These are phyloP conservation scores for Todiramphus saurophagus DNA, from an alignment of 2,113 vertebrate species.

Conservation along the genomic window DNA sequence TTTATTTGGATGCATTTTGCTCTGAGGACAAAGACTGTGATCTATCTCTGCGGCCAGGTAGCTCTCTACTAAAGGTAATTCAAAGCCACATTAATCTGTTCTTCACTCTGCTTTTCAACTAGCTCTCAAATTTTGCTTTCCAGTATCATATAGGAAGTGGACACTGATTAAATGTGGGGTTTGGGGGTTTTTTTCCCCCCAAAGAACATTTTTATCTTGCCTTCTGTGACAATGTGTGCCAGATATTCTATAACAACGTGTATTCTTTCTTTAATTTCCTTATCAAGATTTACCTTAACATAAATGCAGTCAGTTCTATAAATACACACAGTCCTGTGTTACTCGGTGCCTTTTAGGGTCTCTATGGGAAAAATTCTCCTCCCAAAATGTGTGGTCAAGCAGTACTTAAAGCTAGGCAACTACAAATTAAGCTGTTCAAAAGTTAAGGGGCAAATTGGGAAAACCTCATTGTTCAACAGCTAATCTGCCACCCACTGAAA, in stretches of 20 bases:
- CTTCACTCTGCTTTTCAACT: not conserved
- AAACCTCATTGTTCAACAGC: not conserved
- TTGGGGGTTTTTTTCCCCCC: not conserved
- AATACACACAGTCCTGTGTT: not conserved
- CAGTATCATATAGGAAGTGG: not conserved
- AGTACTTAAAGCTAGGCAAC: not conserved
- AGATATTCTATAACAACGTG: not conserved
- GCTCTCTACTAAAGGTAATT: not conserved
- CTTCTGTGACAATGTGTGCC: not conserved
- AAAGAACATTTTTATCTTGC: not conserved
- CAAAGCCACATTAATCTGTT: not conserved
- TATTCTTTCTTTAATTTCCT: not conserved
- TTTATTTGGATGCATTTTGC: not conserved
- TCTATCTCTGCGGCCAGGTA: not conserved
- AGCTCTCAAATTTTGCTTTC: not conserved
- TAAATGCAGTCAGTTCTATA: not conserved
- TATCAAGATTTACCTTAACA: not conserved
- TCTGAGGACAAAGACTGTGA: not conserved
- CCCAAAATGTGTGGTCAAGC: not conserved
- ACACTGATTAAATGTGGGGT: not conserved
- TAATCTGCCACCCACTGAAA: not conserved
- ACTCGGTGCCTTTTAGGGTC: not conserved
- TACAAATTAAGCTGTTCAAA: not conserved
- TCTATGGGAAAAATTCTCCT: not conserved
- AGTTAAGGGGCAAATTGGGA: not conserved